Evolutionary conservation across 2,888 invertebrate genomes (phyloP), one percentile per base, ranked within the genome.

Genomic region (Charanyca ferruginea): DNA sequence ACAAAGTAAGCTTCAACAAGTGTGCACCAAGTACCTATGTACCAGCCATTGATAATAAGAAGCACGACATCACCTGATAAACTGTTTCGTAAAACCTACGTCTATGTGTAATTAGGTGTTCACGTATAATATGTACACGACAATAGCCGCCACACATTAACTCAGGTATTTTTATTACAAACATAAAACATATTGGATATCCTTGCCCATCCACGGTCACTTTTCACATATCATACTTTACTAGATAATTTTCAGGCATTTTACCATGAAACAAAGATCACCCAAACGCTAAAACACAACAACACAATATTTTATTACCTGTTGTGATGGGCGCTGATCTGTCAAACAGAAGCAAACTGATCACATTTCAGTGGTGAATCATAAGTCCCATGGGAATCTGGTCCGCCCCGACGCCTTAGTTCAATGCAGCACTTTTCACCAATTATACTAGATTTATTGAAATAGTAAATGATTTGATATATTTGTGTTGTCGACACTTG

Each of bases 331-430:
- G 62, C 79, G 69, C 53, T 44, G 73, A 68, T 57, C 72, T 74
- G 77, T 69, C 75, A 76, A 66, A 70, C 69, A 67, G 57, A 38
- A 64, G 51, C 44, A 22, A 67, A 66, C 66, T 70, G 61, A 66
- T 86, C 82, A 86, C 86, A 85, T 85, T 76, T 83, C 85, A 84
- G 65, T 63, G 49, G 48, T 76, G 66, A 72, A 59, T 70, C 61
- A 70, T 53, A 23, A 38, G 42, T 63, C 47, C 63, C 35, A 38
- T 45, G 69, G 52, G 55, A 61, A 67, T 18, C 41, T 72, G 20
- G 44, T 59, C 20, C 48, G 48, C 66, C 51, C 49, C 28, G 41
- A 52, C 54, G 66, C 48, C 52, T 61, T 25, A 32, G 8, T 64
- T 54, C 44, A 64, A 70, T 28, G 45, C 47, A 61, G 47, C 80